These are phyloP conservation scores for Saguinus oedipus DNA, from an alignment of 2,797 vertebrate species.

Conservation along the genomic window DNA sequence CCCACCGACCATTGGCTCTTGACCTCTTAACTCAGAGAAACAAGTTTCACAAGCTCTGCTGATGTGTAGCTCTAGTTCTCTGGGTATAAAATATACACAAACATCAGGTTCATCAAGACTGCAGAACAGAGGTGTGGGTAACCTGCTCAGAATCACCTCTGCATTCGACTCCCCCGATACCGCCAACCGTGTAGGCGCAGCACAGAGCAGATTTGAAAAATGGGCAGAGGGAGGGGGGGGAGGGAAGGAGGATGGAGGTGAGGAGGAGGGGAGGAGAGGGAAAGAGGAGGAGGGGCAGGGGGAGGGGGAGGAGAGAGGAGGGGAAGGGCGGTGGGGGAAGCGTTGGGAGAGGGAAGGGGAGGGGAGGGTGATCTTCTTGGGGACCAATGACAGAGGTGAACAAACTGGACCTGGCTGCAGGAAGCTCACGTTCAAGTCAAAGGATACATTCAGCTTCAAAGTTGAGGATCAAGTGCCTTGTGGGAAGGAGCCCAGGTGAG, in stretches of 20 bases:
- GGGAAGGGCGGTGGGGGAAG: no score
- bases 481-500: conserved; percentile 1
- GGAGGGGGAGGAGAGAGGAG: no score
- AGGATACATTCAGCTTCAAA: not conserved
- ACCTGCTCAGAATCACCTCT: not conserved
- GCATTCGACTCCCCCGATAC: not conserved
- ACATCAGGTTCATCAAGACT: not conserved
- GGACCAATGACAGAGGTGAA: not conserved
- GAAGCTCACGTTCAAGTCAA: not conserved
- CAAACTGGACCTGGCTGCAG: conserved; percentile 7
- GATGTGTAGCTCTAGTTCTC: not conserved
- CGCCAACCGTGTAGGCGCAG: not conserved
- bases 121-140: not conserved
- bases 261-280: not conserved
- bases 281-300: not conserved
- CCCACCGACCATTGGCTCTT: not conserved
- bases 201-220: not conserved
- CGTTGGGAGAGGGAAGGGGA: no score
- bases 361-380: not conserved
- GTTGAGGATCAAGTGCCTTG: not conserved
- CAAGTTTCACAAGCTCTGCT: conserved; percentile 25
- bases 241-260: not conserved
- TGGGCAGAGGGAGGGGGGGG: rapidly evolving
- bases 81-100: not conserved
- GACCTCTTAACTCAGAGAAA: not conserved